Base-by-base conservation (phyloP, 2,797 vertebrate genomes). In the Chelidonichthys spinosus region DNA sequence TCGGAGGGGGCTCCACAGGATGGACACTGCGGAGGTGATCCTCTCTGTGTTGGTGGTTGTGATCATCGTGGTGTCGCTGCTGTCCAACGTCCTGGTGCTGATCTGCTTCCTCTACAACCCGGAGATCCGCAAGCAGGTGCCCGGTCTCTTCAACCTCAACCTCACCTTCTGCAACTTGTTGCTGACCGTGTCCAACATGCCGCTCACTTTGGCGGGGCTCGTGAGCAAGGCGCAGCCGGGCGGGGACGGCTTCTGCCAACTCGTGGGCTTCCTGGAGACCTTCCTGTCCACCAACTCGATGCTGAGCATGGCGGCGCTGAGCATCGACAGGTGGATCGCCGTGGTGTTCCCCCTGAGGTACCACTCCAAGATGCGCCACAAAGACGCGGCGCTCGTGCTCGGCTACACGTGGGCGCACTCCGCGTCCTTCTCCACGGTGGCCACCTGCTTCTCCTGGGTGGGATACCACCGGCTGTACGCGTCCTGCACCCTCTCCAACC, bases 11-110 rank as follows among this genome's bases (percentile, higher is more conserved):
- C 71, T 49, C 37, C 90, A 73, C 95, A 96, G 92, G 95, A 99
- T 99, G 98, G 96, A 96, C 96, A 94, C 94, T 85, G 96, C 94
- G 95, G 97, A 97, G 92, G 94, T 96, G 65, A 89, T 96, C 52
- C 93, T 98, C 86, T 97, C 94, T 84, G 93, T 95, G 78, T 86
- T 96, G 93, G 92, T 98, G 91, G 95, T 94, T 72, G 90, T 95
- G 84, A 95, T 98, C 71, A 97, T 97, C 68, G 90, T 95, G 33
- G 96, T 98, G 84, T 97, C 97, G 88, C 84, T 98, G 95, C 96
- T 99, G 95, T 96, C 98, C 96, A 99, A 99, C 86, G 94, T 96
- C 85, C 90, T 98, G 95, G 98, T 99, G 95, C 96, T 99, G 95
- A 93, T 98, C 91, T 99, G 98, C 94, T 97, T 99, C 78, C 88